These are phyloP conservation scores for Macrosteles quadrilineatus DNA, from an alignment of 1,140 invertebrate species.

Conservation along the genomic window DNA sequence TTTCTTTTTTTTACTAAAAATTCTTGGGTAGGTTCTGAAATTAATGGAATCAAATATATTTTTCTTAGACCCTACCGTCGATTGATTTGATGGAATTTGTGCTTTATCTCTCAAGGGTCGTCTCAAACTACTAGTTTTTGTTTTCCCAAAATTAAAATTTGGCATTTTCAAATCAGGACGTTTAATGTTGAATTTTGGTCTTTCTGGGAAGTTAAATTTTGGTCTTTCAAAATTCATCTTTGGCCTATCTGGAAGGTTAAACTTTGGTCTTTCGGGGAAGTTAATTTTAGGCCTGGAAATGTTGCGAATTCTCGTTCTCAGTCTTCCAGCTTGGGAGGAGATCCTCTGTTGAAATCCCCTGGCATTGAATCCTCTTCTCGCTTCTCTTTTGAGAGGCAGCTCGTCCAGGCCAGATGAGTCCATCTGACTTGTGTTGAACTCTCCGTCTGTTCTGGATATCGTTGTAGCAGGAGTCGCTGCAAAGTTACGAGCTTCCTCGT, in stretches of 20 bases:
- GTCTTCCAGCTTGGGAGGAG: constrained; percentile 53
- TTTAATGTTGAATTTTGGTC: constrained; percentile 46
- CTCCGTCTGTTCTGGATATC: constrained; percentile 63
- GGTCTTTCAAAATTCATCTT: constrained; percentile 63
- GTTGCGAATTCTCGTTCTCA: constrained; percentile 37
- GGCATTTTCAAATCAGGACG: constrained; percentile 30
- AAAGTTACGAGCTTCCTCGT: constrained; percentile 57
- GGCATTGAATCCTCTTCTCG: constrained; percentile 53
- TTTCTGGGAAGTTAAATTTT: constrained; percentile 61
- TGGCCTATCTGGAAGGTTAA: constrained; percentile 57
- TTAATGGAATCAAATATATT: constrained; percentile 63
- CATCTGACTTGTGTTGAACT: constrained; percentile 67
- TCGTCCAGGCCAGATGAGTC: constrained; percentile 65
- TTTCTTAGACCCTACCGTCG: constrained; percentile 44
- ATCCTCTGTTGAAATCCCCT: constrained; percentile 58
- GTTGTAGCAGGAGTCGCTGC: constrained; percentile 52
- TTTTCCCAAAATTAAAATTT: constrained; percentile 32
- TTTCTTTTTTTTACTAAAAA: constrained; percentile 65
- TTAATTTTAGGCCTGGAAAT: constrained; percentile 45
- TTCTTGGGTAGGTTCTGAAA: constrained; percentile 71
- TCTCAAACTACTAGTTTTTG: constrained; percentile 35
- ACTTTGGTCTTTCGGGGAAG: constrained; percentile 54
- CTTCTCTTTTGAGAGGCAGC: constrained; percentile 60
- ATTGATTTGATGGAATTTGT: constrained; percentile 24
- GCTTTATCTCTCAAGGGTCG: constrained; percentile 38